Conservation (phyloP, 1,140 invertebrate species). For the Tetramorium parvispinum region DNA sequence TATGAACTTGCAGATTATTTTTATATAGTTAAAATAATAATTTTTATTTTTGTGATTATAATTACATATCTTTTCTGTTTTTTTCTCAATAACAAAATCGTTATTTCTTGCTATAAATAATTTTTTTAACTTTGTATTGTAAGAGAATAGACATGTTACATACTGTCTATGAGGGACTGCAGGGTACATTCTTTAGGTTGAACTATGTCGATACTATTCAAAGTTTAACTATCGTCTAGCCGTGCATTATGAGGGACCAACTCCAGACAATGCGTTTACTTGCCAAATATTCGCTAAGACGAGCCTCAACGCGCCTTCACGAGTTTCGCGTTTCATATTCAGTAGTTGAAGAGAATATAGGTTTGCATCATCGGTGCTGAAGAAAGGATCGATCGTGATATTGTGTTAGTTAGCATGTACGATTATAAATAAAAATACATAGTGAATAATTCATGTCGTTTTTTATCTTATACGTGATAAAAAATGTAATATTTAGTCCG, state of each 20-base stretch:
- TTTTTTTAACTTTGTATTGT: background rate
- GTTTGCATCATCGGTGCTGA: background rate
- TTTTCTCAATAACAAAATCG: background rate
- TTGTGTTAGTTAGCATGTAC: constrained; percentile 9
- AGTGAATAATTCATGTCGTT: constrained; percentile 31
- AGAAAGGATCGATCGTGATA: constrained; percentile 15
- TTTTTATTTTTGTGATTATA: background rate
- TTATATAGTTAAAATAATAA: too few relatives aligned
- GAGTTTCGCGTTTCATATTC: constrained; percentile 38
- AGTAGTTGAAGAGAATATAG: constrained; percentile 10
- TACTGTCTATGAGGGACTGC: background rate
- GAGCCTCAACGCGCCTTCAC: constrained; percentile 6
- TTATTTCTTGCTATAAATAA: background rate
- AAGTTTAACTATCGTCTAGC: constrained; percentile 32
- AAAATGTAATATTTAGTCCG: background rate
- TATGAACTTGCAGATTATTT: too few relatives aligned
- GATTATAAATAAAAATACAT: background rate
- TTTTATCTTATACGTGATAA: constrained; percentile 11
- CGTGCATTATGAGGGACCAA: constrained; percentile 15
- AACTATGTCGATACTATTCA: constrained; percentile 19
- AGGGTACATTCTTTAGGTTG: background rate
- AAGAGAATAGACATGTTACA: background rate
- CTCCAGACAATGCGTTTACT: constrained; percentile 28
- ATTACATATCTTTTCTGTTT: background rate
- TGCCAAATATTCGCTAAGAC: constrained; percentile 41